A percentile compares a stretch with the other conserved stretches of the same genome.
Evolutionary conservation across 2,888 invertebrate genomes (phyloP).

Genomic region (Agelastica alni): DNA sequence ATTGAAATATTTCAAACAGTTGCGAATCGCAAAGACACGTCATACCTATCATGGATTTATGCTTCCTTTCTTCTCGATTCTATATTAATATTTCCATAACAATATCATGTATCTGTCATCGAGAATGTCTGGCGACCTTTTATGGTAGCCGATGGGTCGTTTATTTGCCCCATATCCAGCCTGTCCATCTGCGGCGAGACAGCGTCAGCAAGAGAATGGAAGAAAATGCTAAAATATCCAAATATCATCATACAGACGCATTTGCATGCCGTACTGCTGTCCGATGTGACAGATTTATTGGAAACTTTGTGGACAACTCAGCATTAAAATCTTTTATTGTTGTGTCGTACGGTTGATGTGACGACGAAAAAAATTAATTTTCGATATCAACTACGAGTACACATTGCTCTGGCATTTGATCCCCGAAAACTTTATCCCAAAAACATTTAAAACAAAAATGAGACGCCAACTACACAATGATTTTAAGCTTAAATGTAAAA

Average conservation of each 20-base stretch:
- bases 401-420: too few species aligned
- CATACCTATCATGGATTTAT: slow-evolving; percentile 49
- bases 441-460: too few species aligned
- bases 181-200: slow-evolving; percentile 45
- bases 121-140: slow-evolving; percentile 43
- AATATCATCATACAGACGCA: slow-evolving; percentile 53
- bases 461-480: too few species aligned
- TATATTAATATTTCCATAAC: slow-evolving; percentile 58
- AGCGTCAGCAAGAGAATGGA: slow-evolving; percentile 35
- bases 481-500: too few species aligned
- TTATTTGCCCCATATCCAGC: slow-evolving; percentile 47
- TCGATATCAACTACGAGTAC: too few species aligned
- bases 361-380: slow-evolving; percentile 1
- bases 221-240: slow-evolving; percentile 44
- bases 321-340: slow-evolving; percentile 53
- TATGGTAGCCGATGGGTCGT: slow-evolving; percentile 46
- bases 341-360: slow-evolving; percentile 32
- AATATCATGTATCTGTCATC: slow-evolving; percentile 56
- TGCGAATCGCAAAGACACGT: slow-evolving; percentile 36
- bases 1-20: slow-evolving; percentile 35
- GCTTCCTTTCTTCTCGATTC: slow-evolving; percentile 50
- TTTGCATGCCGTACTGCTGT: slow-evolving; percentile 54
- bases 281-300: slow-evolving; percentile 56
- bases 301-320: slow-evolving; percentile 42
- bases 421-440: neutral